These are phyloP conservation scores for Pemphredon lugubris DNA, from an alignment of 2,888 invertebrate genomes.

Conservation along the genomic window DNA sequence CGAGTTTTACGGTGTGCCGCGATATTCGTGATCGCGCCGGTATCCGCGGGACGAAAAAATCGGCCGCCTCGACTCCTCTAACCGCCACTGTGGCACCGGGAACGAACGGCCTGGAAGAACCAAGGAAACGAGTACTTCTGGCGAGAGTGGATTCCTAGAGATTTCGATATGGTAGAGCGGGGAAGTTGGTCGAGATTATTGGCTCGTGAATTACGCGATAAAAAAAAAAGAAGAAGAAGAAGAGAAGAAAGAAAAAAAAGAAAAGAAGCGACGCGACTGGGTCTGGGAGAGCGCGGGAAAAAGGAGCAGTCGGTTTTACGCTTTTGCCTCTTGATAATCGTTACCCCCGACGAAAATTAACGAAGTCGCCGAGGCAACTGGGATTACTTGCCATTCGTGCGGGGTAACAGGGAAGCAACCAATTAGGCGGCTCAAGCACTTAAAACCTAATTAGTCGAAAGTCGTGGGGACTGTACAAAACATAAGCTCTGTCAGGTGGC, in stretches of 20 bases:
- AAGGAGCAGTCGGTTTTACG: neutral
- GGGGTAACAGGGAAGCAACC: slow-evolving; percentile 40
- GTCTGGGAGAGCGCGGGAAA: neutral
- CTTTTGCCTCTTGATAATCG: slow-evolving; percentile 39
- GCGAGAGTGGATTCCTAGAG: slow-evolving; percentile 41
- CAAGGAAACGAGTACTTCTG: slow-evolving; percentile 28
- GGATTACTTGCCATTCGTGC: slow-evolving; percentile 32
- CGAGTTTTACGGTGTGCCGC: slow-evolving; percentile 18
- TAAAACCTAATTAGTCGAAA: slow-evolving; percentile 61
- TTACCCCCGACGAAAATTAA: slow-evolving; percentile 31
- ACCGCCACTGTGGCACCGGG: slow-evolving; percentile 38
- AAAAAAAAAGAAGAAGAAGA: neutral
- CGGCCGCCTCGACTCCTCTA: slow-evolving; percentile 36
- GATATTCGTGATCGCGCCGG: slow-evolving; percentile 55
- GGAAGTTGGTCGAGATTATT: slow-evolving; percentile 24
- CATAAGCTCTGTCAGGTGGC: slow-evolving; percentile 37
- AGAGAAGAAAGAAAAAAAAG: neutral
- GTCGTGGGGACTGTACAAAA: slow-evolving; percentile 37
- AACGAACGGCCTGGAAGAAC: no score
- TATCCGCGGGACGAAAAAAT: no score
- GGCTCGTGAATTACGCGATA: neutral
- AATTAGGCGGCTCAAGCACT: slow-evolving; percentile 49
- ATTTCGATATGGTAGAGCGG: slow-evolving; percentile 35
- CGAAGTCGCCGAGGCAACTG: slow-evolving; percentile 21
- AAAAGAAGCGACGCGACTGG: no score